phyloP scores from a whole-genome alignment of 2,888 invertebrate genomes.

The Harpalus rubripes region DNA sequence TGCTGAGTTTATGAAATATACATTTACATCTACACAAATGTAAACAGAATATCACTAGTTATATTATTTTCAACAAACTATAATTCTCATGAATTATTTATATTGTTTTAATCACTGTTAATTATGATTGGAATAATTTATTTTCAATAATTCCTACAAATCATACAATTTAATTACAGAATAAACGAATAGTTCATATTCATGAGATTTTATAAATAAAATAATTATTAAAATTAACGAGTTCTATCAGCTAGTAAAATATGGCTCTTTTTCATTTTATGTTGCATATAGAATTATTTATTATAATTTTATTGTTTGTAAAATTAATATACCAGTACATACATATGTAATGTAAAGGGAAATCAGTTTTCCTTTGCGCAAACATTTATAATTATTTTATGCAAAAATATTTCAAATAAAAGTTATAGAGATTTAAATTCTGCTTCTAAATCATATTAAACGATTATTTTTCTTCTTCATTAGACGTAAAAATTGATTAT shows the following conservation, averaged over 20 bases:
- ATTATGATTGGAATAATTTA: conserved; percentile 32
- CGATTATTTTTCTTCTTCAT: too few species aligned
- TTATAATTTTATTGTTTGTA: too few species aligned
- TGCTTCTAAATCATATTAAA: too few species aligned
- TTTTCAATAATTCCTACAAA: conserved; percentile 29
- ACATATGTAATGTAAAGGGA: too few species aligned
- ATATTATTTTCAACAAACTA: conserved; percentile 10
- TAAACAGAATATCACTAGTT: neutral
- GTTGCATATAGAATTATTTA: too few species aligned
- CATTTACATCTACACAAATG: neutral
- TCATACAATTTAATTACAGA: conserved; percentile 21
- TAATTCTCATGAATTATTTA: conserved; percentile 11
- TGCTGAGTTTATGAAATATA: conserved; percentile 45
- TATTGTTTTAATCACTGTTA: conserved; percentile 8
- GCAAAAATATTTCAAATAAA: too few species aligned
- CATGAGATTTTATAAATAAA: conserved; percentile 13
- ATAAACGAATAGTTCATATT: conserved; percentile 7
- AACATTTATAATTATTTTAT: too few species aligned
- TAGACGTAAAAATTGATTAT: too few species aligned
- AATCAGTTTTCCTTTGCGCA: too few species aligned
- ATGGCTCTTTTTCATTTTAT: neutral
- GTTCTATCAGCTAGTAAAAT: neutral
- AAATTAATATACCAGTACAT: too few species aligned
- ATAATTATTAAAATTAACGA: neutral
- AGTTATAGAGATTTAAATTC: too few species aligned